phyloP scores from a whole-genome alignment of 2,888 invertebrate genomes.

The Cerceris rybyensis region DNA sequence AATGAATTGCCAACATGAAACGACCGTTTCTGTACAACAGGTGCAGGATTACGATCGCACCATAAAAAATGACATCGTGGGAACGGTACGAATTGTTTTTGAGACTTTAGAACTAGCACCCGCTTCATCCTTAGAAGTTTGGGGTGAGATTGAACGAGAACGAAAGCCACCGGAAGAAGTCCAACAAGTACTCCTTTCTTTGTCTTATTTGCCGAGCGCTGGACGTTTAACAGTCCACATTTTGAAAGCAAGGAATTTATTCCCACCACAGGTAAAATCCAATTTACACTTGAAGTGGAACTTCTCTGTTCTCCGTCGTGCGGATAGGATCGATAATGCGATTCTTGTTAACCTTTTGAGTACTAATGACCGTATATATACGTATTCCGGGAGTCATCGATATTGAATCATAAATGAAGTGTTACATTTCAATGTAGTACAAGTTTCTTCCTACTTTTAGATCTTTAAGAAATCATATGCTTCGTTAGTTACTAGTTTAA shows the following conservation, averaged over 20 bases:
- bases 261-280: conserved; percentile 85
- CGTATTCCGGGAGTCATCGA: too few relatives aligned
- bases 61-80: conserved; percentile 94
- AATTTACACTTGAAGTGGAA: neutral
- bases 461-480: too few relatives aligned
- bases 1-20: too few relatives aligned
- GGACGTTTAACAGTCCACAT: conserved; percentile 92
- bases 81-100: conserved; percentile 91
- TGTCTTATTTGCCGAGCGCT: conserved; percentile 94
- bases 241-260: conserved; percentile 92
- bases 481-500: too few relatives aligned
- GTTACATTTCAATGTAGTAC: too few relatives aligned
- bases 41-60: conserved; percentile 87
- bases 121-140: conserved; percentile 90
- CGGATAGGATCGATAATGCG: neutral
- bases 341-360: neutral
- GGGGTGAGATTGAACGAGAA: conserved; percentile 93
- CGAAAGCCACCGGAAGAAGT: conserved; percentile 91
- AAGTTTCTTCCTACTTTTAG: too few relatives aligned
- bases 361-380: too few relatives aligned
- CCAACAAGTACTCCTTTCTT: conserved; percentile 91
- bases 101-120: conserved; percentile 90
- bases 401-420: too few relatives aligned
- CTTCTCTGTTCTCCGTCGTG: neutral
- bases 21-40: conserved; percentile 63